A percentile compares a stretch with the other conserved stretches of the same genome.
Evolutionary conservation across 2,797 vertebrate genomes (phyloP).

Genomic region (Sebastes dallii): DNA sequence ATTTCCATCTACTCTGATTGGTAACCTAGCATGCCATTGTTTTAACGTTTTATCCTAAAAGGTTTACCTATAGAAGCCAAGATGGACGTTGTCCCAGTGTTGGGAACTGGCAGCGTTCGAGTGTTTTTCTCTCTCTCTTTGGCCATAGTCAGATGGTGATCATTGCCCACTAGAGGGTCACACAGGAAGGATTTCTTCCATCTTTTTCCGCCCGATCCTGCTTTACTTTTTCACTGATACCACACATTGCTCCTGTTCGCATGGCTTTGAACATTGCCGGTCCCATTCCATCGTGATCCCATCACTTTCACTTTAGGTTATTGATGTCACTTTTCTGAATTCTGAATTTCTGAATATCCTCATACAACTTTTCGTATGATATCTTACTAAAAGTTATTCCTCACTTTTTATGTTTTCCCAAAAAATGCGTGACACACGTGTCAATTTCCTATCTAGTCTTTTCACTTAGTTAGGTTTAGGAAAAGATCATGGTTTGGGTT

Average conservation of each 20-base stretch:
- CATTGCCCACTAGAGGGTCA: background rate
- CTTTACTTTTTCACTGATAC: background rate
- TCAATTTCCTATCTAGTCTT: no score
- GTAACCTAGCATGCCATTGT: background rate
- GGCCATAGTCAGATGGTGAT: background rate
- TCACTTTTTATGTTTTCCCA: background rate
- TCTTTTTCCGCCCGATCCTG: no score
- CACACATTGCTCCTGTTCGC: background rate
- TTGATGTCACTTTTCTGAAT: background rate
- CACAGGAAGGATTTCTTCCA: no score
- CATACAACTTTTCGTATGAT: background rate
- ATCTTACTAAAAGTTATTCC: background rate
- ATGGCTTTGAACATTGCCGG: no score
- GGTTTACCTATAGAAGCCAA: background rate
- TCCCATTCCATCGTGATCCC: background rate
- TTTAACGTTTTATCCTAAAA: background rate
- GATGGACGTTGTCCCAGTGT: background rate
- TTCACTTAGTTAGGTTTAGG: no score
- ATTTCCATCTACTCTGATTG: background rate
- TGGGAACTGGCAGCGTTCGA: background rate
- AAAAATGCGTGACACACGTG: no score
- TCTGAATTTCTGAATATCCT: background rate
- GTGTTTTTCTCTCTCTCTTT: background rate
- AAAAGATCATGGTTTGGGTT: no score
- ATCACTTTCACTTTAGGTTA: background rate